Evolutionary conservation across 1,140 invertebrate genomes (phyloP).

Genomic region (Aradophagus sp.): DNA sequence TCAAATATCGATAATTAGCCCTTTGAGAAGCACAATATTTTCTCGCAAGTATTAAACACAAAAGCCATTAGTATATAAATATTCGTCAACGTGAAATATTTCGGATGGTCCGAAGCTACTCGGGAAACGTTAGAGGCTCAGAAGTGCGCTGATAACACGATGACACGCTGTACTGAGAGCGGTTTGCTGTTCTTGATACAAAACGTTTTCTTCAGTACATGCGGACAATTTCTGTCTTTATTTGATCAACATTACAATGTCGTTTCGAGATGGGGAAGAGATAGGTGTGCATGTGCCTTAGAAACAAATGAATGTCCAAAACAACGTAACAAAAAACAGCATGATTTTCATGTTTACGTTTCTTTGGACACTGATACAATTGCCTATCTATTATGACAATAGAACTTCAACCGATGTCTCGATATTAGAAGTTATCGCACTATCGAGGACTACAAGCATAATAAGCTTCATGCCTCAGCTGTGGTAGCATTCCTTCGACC

Average conservation of each 20-base stretch:
- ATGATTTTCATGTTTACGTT: slow-evolving; percentile 7
- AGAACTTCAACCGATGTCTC: slow-evolving; percentile 18
- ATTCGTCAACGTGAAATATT: not conserved
- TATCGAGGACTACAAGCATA: slow-evolving; percentile 10
- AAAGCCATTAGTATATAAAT: slow-evolving; percentile 2
- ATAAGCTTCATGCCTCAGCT: slow-evolving; percentile 17
- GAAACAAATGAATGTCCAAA: slow-evolving; percentile 15
- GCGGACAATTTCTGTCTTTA: not conserved
- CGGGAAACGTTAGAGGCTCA: slow-evolving; percentile 23
- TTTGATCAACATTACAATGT: not conserved
- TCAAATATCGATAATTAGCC: slow-evolving; percentile 8
- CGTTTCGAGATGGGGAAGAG: not conserved
- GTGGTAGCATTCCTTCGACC: slow-evolving; percentile 34
- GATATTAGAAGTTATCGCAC: slow-evolving; percentile 7
- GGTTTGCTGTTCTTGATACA: slow-evolving; percentile 9
- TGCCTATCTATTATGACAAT: slow-evolving; percentile 6
- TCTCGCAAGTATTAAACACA: slow-evolving; percentile 19
- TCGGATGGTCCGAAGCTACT: slow-evolving; percentile 36
- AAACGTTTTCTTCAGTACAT: not conserved
- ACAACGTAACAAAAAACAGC: slow-evolving; percentile 5
- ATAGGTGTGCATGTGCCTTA: not conserved
- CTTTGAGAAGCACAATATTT: slow-evolving; percentile 16
- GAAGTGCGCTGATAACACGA: slow-evolving; percentile 23
- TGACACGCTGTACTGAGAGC: slow-evolving; percentile 9
- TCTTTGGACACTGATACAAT: slow-evolving; percentile 5